Conservation (phyloP, 2,888 invertebrate species). For the Anorthoa munda region DNA sequence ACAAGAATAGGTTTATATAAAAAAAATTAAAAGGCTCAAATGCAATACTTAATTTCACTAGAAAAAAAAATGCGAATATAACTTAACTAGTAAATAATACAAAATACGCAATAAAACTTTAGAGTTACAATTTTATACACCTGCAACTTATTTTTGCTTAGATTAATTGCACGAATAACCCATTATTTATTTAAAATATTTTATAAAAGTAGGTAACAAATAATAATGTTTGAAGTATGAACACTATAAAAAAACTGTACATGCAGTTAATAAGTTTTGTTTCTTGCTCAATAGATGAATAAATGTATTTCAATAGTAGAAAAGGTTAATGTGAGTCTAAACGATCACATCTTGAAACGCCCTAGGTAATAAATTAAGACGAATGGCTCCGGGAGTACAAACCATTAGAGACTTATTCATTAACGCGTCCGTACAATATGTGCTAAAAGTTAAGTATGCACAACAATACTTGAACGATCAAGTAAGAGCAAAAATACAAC, state of each 20-base stretch:
- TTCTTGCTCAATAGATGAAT: not conserved
- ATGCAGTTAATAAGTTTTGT: not conserved
- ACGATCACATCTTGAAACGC: constrained; percentile 11
- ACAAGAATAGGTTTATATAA: not conserved
- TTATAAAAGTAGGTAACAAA: constrained; percentile 16
- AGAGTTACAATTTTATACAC: constrained; percentile 14
- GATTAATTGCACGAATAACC: constrained; percentile 5
- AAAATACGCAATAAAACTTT: constrained; percentile 32
- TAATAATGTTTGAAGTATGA: constrained; percentile 4
- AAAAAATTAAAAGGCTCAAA: too few relatives aligned
- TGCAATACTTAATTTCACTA: not conserved
- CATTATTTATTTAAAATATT: constrained; percentile 19
- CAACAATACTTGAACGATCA: constrained; percentile 19
- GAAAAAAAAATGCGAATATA: not conserved
- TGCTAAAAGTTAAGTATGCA: constrained; percentile 25
- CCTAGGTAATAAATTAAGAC: constrained; percentile 46
- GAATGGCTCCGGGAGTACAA: constrained; percentile 27
- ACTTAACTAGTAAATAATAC: constrained; percentile 26
- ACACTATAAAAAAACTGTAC: constrained; percentile 6
- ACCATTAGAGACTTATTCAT: constrained; percentile 35
- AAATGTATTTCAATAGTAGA: not conserved
- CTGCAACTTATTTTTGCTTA: constrained; percentile 24
- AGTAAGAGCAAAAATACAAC: constrained; percentile 37
- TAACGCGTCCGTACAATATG: constrained; percentile 6
- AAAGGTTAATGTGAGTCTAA: constrained; percentile 22